phyloP scores from a whole-genome alignment of 2,888 invertebrate genomes.

The Galerucella pusilla region DNA sequence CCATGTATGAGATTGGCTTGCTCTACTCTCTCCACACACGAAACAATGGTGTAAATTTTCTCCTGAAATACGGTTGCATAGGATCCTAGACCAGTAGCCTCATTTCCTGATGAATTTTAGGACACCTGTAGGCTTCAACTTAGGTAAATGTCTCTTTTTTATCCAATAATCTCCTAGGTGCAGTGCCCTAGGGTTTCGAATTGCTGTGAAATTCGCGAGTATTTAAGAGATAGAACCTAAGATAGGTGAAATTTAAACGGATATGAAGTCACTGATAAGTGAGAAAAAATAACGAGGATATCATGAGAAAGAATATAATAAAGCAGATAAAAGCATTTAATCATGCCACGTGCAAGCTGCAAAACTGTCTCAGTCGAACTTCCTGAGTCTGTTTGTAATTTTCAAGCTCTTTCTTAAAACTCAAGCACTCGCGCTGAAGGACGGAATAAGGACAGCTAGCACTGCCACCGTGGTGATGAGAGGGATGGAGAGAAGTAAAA shows the following conservation, averaged over 20 bases:
- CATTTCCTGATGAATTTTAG: too few relatives aligned
- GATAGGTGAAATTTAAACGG: neutral
- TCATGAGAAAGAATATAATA: neutral
- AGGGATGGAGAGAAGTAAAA: conserved; percentile 13
- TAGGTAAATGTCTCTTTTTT: too few relatives aligned
- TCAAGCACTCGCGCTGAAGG: conserved; percentile 16
- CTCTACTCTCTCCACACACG: too few relatives aligned
- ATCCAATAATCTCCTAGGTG: too few relatives aligned
- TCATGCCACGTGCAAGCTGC: conserved; percentile 13
- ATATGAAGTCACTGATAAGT: neutral
- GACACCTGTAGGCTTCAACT: too few relatives aligned
- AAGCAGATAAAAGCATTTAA: neutral
- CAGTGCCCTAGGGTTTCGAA: too few relatives aligned
- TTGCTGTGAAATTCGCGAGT: too few relatives aligned
- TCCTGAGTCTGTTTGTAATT: conserved; percentile 13
- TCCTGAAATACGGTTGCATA: too few relatives aligned
- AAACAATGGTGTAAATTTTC: too few relatives aligned
- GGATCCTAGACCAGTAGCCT: too few relatives aligned
- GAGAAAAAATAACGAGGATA: neutral
- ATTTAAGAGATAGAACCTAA: neutral
- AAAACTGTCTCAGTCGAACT: neutral
- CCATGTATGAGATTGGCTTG: too few relatives aligned
- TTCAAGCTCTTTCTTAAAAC: conserved; percentile 15
- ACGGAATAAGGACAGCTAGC: conserved; percentile 12
- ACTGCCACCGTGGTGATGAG: conserved; percentile 1